Base-by-base conservation (phyloP, 2,888 invertebrate genomes). In the Amphimallon solstitiale region DNA sequence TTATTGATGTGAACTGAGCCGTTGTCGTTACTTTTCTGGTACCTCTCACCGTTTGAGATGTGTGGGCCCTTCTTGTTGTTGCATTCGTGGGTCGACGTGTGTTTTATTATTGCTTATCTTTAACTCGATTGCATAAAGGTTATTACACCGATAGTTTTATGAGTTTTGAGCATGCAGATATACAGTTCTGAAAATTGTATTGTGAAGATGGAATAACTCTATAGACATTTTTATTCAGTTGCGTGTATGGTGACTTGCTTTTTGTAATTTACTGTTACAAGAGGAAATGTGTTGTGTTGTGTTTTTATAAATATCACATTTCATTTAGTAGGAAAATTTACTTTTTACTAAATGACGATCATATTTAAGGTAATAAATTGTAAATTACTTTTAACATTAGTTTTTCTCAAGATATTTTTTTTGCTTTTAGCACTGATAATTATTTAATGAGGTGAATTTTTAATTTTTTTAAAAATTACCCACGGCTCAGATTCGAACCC, bases 81-180 rank as follows among this genome's bases (percentile, higher is more conserved):
- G 12, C 37, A 19, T 38, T 56, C 56, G 43, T 56, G 43, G 56
- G 43, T 29, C 56, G 56, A 29, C 40, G 43, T 56, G 62, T 34
- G 37, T 68, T 68, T 71, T 69, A 69, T 71, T 71, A 67, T 69
- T 68, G 66, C 62, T 71, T 65, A 68, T 66, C 59, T 71, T 65
- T 38, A 49, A 49, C 21, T 43, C 59, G 60, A 63, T 67, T 63
- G 59, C 67, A 56, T 48, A 48, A 62, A 62, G 62, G 62, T 62
- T 62, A 62, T 62, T 62, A 62, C 62, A 40, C 40, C 21, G 62
- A 62, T 62, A 40, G 40, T 56, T 56, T 56, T 56, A 56, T 43
- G 29, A 15, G 43, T 29, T 40, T 23, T 10, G 14, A 56, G 23
- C 56, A 40, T 43, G 43, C 56, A 56, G 40, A 43, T 54, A 21